These are phyloP conservation scores for Periophthalmus modestus DNA, from an alignment of 2,113 vertebrate species.

Conservation along the genomic window DNA sequence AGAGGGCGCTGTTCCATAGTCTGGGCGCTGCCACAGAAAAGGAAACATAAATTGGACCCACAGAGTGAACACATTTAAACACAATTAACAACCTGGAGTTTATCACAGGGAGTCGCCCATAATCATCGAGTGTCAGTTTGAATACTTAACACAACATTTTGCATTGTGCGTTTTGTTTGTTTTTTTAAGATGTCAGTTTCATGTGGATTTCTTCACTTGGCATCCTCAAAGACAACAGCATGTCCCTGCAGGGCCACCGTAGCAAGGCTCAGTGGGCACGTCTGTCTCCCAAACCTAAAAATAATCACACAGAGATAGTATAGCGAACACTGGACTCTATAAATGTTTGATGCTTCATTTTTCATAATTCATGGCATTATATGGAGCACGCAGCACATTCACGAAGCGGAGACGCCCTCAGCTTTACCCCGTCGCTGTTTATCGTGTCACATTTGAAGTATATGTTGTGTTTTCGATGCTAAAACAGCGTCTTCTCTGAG, in stretches of 20 bases:
- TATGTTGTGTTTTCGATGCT: not conserved
- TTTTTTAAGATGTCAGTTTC: not conserved
- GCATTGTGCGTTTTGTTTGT: too few species aligned
- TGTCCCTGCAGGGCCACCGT: not conserved
- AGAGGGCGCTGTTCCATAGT: too few species aligned
- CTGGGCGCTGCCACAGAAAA: too few species aligned
- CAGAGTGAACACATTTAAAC: too few species aligned
- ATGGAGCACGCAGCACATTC: not conserved
- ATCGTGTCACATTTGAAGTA: not conserved
- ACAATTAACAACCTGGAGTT: too few species aligned
- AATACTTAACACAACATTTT: too few species aligned
- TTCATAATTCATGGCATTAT: constrained; percentile 3
- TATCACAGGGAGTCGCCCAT: too few species aligned
- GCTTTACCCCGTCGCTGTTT: not conserved
- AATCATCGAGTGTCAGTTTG: too few species aligned
- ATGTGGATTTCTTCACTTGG: not conserved
- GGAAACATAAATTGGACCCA: too few species aligned
- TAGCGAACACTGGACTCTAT: not conserved
- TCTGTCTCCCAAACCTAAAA: constrained; percentile 1
- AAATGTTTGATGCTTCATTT: not conserved
- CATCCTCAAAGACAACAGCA: not conserved
- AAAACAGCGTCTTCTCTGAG: too few species aligned
- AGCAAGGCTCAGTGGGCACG: not conserved
- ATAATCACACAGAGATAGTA: not conserved
- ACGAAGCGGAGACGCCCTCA: not conserved